Conservation (phyloP, 1,140 invertebrate species). For the Leucophenga varia region DNA sequence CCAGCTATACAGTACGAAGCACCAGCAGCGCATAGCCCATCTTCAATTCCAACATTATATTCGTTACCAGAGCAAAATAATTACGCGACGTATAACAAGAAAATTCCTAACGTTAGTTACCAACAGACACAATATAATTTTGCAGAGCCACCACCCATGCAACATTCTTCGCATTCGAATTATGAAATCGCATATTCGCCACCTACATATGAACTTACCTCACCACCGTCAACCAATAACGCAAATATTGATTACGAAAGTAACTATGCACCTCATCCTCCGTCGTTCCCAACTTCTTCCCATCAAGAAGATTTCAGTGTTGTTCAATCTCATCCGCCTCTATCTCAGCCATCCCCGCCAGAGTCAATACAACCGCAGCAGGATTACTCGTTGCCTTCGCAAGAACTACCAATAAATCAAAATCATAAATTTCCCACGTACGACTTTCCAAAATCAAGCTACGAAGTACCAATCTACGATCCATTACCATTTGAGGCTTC, state of each 20-base stretch:
- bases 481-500: slow-evolving; percentile 47
- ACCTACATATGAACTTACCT: slow-evolving; percentile 43
- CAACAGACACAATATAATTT: slow-evolving; percentile 26
- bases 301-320: slow-evolving; percentile 2
- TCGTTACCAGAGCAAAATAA: slow-evolving; percentile 13
- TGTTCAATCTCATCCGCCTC: neutral
- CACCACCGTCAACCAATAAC: slow-evolving; percentile 24
- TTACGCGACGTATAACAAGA: slow-evolving; percentile 41
- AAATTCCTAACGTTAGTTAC: slow-evolving; percentile 38
- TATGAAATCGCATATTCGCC: slow-evolving; percentile 43
- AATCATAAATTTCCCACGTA: slow-evolving; percentile 45
- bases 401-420: slow-evolving; percentile 39
- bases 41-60: slow-evolving; percentile 16
- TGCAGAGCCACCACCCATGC: slow-evolving; percentile 33
- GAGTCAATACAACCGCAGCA: slow-evolving; percentile 26
- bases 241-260: too few relatives aligned
- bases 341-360: slow-evolving; percentile 2
- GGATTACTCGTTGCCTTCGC: slow-evolving; percentile 32
- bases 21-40: slow-evolving; percentile 14
- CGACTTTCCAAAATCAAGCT: slow-evolving; percentile 49
- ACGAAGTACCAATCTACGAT: slow-evolving; percentile 53
- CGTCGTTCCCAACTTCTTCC: slow-evolving; percentile 9
- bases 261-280: slow-evolving; percentile 9
- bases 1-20: slow-evolving; percentile 16
- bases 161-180: slow-evolving; percentile 13